Evolutionary conservation across 2,113 vertebrate genomes (phyloP), one percentile per base, ranked within the genome.

Genomic region (Neofelis nebulosa): DNA sequence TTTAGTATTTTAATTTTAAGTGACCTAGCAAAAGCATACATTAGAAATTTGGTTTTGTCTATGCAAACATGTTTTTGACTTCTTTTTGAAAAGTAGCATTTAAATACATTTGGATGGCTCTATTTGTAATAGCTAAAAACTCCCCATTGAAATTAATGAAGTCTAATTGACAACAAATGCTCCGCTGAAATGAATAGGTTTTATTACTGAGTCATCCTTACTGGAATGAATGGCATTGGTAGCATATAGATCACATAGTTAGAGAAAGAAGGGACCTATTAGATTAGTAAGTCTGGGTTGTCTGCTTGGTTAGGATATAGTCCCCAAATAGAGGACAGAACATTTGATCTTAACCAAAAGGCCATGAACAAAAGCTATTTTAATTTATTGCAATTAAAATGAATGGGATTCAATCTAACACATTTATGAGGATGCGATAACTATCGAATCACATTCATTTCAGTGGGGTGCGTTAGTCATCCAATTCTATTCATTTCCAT

Each of bases 361-460:
- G 96, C 97, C 96, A 97, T 14, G 96, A 97, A 98, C 94, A 97
- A 98, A 98, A 97, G 88, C 95, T 95, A 89, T 96, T 96, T 97
- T 96, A 98, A 98, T 97, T 98, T 98, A 98, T 97, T 98, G 95
- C 97, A 98, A 97, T 98, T 97, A 97, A 98, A 98, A 98, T 98
- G 86, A 97, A 98, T 96, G 96, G 98, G 69, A 97, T 97, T 98
- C 71, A 71, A 91, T 97, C 94, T 98, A 98, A 94, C 92, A 94
- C 95, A 95, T 85, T 98, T 98, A 97, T 97, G 80, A 86, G 95
- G 66, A 97, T 91, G 94, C 25, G 93, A 98, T 97, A 97, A 88
- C 91, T 97, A 98, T 97, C 2, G 38, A 98, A 97, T 97, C 86
- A 85, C 92, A 94, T 98, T 98, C 94, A 96, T 98, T 98, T 98